Evolutionary conservation across 2,113 vertebrate species (phyloP).

Genomic region (Melanotaenia duboulayi): DNA sequence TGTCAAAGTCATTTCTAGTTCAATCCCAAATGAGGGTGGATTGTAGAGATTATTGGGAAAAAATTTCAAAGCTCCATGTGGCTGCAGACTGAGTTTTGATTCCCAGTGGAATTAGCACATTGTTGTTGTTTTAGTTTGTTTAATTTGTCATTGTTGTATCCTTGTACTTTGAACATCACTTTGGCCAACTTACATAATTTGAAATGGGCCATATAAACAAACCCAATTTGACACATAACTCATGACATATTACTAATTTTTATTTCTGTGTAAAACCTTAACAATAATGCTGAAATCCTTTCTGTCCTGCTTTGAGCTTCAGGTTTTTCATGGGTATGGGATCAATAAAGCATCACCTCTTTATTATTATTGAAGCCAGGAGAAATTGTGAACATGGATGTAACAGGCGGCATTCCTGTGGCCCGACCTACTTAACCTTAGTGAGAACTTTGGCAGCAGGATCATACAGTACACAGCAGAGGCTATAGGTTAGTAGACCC

Average conservation of each 20-base stretch:
- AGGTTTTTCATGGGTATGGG: background rate
- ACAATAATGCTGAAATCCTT: background rate
- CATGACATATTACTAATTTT: background rate
- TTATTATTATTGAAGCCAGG: conserved; percentile 49
- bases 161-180: too few relatives aligned
- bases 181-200: too few relatives aligned
- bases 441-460: conserved; percentile 52
- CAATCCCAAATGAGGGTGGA: too few relatives aligned
- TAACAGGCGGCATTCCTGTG: conserved; percentile 7
- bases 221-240: too few relatives aligned
- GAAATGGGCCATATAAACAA: too few relatives aligned
- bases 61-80: background rate
- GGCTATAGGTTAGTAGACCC: conserved; percentile 67
- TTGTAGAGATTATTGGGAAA: background rate
- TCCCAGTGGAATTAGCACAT: background rate
- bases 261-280: background rate
- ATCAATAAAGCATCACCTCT: conserved; percentile 45
- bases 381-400: conserved; percentile 33
- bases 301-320: background rate
- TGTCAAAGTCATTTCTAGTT: too few relatives aligned
- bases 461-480: conserved; percentile 38
- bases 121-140: background rate
- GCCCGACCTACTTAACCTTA: conserved; percentile 62
- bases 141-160: too few relatives aligned
- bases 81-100: background rate